A percentile compares a stretch with the other conserved stretches of the same genome.
Evolutionary conservation across 53 echinoderm and acorn worm genomes (phyloP).

Genomic region (Holothuria leucospilota): DNA sequence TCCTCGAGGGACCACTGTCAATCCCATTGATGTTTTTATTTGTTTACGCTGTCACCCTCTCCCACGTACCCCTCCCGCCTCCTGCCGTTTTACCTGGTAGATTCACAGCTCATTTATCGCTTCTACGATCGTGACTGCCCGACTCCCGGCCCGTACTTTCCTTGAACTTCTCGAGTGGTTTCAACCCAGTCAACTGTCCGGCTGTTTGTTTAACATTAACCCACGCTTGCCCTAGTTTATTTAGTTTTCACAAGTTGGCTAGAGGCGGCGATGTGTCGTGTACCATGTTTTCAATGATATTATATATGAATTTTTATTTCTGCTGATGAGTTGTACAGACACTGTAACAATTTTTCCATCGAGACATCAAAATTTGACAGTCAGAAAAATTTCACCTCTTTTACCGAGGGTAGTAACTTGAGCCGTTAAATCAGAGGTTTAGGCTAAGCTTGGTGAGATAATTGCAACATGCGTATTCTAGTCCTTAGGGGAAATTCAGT

Average conservation of each 20-base stretch:
- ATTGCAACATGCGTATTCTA: no score
- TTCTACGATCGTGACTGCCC: conserved; percentile 18
- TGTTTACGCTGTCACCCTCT: conserved; percentile 26
- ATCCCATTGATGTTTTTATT: conserved; percentile 2
- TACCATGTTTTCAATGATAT: conserved; percentile 6
- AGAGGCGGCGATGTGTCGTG: conserved; percentile 28
- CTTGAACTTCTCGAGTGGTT: conserved; percentile 30
- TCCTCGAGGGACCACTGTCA: not conserved
- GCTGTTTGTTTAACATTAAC: conserved; percentile 35
- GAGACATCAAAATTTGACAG: no score
- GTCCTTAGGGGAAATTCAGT: no score
- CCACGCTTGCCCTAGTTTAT: conserved; percentile 26
- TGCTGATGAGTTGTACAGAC: no score
- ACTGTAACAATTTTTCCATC: no score
- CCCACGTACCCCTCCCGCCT: conserved; percentile 1
- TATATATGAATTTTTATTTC: not conserved
- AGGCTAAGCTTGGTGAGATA: no score
- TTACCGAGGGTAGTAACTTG: no score
- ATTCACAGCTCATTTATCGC: conserved; percentile 2
- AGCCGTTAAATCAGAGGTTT: no score
- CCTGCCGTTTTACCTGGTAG: conserved; percentile 7
- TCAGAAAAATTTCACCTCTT: no score
- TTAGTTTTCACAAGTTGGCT: conserved; percentile 15
- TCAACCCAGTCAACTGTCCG: conserved; percentile 15
- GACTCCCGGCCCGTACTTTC: conserved; percentile 31